A percentile compares a stretch with the other conserved stretches of the same genome.
These are phyloP conservation scores for Caranx ignobilis DNA, from an alignment of 2,113 vertebrate genomes.

Conservation along the genomic window DNA sequence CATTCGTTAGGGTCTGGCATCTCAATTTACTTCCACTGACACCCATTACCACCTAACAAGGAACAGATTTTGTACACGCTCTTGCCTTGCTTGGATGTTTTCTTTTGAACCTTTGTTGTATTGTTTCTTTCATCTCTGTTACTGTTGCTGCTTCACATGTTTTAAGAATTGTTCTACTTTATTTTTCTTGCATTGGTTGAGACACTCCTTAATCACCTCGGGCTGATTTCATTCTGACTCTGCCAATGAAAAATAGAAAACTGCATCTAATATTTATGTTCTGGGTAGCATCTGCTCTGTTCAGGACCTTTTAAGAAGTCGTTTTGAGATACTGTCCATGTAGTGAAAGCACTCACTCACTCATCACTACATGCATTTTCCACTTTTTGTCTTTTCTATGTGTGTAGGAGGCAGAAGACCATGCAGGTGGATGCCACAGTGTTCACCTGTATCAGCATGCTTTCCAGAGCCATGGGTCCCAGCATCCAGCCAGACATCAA, in stretches of 20 bases:
- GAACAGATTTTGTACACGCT: no score
- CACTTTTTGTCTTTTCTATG: background rate
- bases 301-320: background rate
- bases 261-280: background rate
- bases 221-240: background rate
- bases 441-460: conserved; percentile 98
- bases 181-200: background rate
- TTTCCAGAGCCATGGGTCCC: conserved; percentile 96
- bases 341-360: background rate
- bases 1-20: no score
- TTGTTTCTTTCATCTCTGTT: background rate
- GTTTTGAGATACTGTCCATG: background rate
- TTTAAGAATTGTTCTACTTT: background rate
- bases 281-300: background rate
- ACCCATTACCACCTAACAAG: no score
- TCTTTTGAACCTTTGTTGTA: no score
- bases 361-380: background rate
- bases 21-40: no score
- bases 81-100: background rate
- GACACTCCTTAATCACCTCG: background rate
- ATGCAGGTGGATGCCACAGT: conserved; percentile 98
- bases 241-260: no score
- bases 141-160: background rate
- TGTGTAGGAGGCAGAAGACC: conserved; percentile 93
- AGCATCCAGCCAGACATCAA: conserved; percentile 98